phyloP scores from a whole-genome alignment of 2,797 vertebrate species.

The Coregonus suidteri region DNA sequence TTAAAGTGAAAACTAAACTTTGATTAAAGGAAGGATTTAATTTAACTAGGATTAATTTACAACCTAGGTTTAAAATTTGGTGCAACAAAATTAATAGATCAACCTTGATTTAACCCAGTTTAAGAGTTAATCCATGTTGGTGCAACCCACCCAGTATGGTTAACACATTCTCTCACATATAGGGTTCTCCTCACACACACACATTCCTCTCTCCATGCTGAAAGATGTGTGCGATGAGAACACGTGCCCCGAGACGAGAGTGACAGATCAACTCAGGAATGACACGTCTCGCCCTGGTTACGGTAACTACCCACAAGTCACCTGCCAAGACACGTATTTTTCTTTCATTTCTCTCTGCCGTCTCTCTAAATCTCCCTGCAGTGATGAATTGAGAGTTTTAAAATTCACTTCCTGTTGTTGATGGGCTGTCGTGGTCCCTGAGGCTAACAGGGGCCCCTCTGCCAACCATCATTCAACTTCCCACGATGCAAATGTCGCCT shows the following conservation, averaged over 20 bases:
- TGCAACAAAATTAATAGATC: too few species aligned
- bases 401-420: constrained; percentile 51
- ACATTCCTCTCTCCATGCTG: constrained; percentile 25
- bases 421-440: neutral
- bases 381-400: constrained; percentile 39
- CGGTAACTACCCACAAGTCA: neutral
- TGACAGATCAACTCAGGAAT: constrained; percentile 10
- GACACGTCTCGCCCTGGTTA: neutral
- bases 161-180: neutral
- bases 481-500: constrained; percentile 8
- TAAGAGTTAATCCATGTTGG: too few species aligned
- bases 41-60: too few species aligned
- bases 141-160: neutral
- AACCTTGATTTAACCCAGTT: too few species aligned
- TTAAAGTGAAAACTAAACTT: too few species aligned
- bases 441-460: neutral
- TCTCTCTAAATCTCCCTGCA: constrained; percentile 1
- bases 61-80: too few species aligned
- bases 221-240: constrained; percentile 27
- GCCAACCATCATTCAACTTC: neutral
- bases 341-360: neutral
- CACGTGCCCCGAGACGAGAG: neutral
- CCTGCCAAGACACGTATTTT: neutral
- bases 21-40: too few species aligned
- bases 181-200: constrained; percentile 6